phyloP scores from a whole-genome alignment of 2,797 vertebrate genomes.

The Gadopsis marmoratus region DNA sequence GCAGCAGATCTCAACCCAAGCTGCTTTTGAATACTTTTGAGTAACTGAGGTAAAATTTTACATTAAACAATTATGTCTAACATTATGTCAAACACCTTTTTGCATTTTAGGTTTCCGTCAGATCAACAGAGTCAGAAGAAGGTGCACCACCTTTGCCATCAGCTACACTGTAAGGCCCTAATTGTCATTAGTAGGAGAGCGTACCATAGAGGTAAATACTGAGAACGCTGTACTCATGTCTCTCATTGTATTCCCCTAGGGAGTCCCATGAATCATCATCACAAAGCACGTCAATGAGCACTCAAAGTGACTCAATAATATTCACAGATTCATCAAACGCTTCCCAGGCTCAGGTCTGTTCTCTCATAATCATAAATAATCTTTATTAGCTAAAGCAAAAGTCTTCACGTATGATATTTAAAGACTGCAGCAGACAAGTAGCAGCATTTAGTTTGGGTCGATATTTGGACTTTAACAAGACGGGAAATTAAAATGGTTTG shows the following conservation, averaged over 20 bases:
- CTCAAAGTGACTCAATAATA: slow-evolving; percentile 15
- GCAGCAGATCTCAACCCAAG: neutral
- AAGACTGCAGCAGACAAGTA: neutral
- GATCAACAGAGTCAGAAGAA: slow-evolving; percentile 26
- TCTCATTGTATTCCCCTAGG: slow-evolving; percentile 24
- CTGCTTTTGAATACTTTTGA: neutral
- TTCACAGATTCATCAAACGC: slow-evolving; percentile 28
- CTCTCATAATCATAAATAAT: neutral
- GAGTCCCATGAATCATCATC: neutral
- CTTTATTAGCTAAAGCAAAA: neutral
- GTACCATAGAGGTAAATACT: neutral
- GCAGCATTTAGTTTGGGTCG: neutral
- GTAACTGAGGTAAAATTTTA: neutral
- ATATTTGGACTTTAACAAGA: neutral
- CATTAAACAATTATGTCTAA: neutral
- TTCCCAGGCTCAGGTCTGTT: slow-evolving; percentile 31
- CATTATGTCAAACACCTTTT: neutral
- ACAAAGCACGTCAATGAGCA: neutral
- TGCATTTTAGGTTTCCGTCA: slow-evolving; percentile 37
- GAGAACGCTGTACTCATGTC: slow-evolving; percentile 1
- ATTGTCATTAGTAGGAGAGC: neutral
- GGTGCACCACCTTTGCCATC: neutral
- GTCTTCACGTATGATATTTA: neutral
- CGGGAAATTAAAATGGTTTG: neutral
- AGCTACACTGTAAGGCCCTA: slow-evolving; percentile 24